Evolutionary conservation across 2,797 vertebrate species (phyloP).

Genomic region (Darevskia nairensis): DNA sequence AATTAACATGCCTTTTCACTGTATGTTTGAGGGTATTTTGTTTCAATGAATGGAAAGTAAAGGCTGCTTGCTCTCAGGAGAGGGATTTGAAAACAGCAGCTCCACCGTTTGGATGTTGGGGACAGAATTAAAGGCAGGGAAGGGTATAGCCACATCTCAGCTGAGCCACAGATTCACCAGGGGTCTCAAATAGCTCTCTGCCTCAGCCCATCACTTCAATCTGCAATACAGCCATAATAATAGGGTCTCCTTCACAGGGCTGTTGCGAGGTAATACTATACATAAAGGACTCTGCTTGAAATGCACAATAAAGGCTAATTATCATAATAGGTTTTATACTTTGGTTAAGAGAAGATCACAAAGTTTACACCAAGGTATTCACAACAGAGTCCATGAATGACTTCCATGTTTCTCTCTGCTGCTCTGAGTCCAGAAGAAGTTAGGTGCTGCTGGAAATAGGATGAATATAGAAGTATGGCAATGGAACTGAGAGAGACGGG

Average conservation of each 20-base stretch:
- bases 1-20: conserved; percentile 59
- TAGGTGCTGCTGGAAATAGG: background rate
- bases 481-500: background rate
- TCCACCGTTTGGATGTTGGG: background rate
- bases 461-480: background rate
- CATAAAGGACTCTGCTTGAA: background rate
- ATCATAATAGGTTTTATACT: background rate
- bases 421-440: background rate
- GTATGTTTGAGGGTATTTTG: conserved; percentile 50
- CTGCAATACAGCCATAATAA: background rate
- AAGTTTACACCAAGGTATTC: background rate
- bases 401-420: background rate
- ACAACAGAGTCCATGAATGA: background rate
- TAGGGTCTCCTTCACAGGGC: background rate
- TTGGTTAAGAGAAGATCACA: background rate
- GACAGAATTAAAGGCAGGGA: background rate
- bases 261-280: background rate
- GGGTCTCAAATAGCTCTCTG: background rate
- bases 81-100: background rate
- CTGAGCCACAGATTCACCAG: background rate
- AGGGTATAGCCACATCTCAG: background rate
- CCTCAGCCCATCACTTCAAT: background rate
- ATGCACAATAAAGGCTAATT: background rate
- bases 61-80: background rate
- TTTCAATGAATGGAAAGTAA: conserved; percentile 44